Evolutionary conservation across 2,113 vertebrate genomes (phyloP).

Genomic region (Melanocharis versteri): DNA sequence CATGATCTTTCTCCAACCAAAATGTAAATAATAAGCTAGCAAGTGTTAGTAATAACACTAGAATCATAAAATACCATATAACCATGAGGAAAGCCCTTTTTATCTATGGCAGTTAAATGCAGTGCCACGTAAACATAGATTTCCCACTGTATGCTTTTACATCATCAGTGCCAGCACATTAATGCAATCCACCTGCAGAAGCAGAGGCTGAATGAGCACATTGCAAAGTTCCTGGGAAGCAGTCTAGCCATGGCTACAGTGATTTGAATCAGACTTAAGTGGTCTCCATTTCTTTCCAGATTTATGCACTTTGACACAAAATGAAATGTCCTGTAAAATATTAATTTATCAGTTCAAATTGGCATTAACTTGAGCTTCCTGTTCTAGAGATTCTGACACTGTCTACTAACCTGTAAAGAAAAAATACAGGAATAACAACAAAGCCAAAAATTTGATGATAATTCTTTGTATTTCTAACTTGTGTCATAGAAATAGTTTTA

Average conservation of each 20-base stretch:
- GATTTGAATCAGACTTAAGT: background rate
- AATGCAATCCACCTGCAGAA: background rate
- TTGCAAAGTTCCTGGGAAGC: background rate
- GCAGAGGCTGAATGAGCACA: background rate
- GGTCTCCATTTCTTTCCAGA: background rate
- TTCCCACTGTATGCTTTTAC: background rate
- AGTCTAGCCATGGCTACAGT: background rate
- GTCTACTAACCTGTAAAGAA: background rate
- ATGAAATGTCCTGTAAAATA: background rate
- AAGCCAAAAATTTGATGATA: background rate
- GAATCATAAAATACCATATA: background rate
- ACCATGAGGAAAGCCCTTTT: background rate
- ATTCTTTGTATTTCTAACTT: background rate
- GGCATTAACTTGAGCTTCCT: background rate
- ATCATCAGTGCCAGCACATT: background rate
- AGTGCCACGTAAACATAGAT: background rate
- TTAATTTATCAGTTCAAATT: background rate
- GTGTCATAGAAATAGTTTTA: background rate
- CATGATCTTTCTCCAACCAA: background rate
- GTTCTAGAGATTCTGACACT: background rate
- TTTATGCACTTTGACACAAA: background rate
- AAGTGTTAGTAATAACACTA: background rate
- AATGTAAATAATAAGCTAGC: background rate
- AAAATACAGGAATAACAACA: background rate
- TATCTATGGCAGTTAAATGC: background rate